Conservation (phyloP, 2,113 vertebrate genomes). For the Bubo bubo region DNA sequence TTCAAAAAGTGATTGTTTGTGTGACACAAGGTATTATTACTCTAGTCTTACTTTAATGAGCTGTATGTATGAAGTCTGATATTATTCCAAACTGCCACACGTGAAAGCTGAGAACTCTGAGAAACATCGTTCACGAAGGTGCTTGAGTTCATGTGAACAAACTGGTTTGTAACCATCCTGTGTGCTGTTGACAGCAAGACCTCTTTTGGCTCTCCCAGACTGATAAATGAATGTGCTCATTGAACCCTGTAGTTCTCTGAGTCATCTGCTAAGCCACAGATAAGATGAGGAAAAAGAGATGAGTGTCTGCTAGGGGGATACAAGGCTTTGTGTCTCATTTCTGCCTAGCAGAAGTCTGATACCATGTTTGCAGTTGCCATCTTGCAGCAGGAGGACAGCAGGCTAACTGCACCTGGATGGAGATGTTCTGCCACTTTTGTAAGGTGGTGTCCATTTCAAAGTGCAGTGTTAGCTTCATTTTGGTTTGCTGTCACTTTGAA, state of each 20-base stretch:
- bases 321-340: constrained; percentile 7
- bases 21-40: background rate
- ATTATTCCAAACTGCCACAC: background rate
- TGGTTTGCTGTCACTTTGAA: background rate
- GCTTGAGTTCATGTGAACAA: background rate
- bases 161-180: background rate
- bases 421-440: background rate
- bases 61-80: background rate
- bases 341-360: background rate
- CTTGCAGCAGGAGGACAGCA: background rate
- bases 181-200: background rate
- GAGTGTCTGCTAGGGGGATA: background rate
- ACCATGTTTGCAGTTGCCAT: background rate
- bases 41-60: background rate
- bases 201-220: background rate
- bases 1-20: background rate
- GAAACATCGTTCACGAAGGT: background rate
- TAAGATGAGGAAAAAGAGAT: constrained; percentile 1
- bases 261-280: constrained; percentile 37
- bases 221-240: constrained; percentile 36
- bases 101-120: constrained; percentile 65
- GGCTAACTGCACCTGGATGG: background rate
- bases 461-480: background rate
- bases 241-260: constrained; percentile 42
- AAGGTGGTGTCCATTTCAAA: background rate